phyloP scores from a whole-genome alignment of 1,140 invertebrate species.

The Drosophila pruinosa region DNA sequence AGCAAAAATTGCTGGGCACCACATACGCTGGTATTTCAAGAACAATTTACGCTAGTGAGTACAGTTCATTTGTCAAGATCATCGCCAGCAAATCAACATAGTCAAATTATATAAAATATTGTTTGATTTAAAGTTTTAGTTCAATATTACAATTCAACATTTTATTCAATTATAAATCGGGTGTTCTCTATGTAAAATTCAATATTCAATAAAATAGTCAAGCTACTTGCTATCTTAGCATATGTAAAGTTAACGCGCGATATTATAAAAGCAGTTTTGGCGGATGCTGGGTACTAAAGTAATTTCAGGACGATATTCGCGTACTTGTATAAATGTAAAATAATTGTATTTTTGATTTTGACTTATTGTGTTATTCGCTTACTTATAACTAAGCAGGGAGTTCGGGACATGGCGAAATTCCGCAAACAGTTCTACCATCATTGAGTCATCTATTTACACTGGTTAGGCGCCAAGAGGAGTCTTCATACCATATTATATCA shows the following conservation, averaged over 20 bases:
- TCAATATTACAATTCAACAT: slow-evolving; percentile 52
- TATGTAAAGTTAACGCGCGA: neutral
- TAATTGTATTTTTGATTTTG: slow-evolving; percentile 14
- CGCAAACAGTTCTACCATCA: slow-evolving; percentile 38
- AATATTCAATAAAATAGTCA: slow-evolving; percentile 29
- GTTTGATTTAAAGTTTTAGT: neutral
- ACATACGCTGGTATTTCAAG: slow-evolving; percentile 46
- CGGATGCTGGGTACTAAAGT: slow-evolving; percentile 4
- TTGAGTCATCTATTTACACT: slow-evolving; percentile 55
- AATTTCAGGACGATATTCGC: neutral
- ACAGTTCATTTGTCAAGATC: slow-evolving; percentile 51
- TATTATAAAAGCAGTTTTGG: slow-evolving; percentile 29
- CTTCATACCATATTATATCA: neutral
- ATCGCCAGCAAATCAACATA: slow-evolving; percentile 32
- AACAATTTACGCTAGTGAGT: slow-evolving; percentile 63
- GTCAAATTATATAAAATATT: neutral
- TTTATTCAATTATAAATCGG: slow-evolving; percentile 65
- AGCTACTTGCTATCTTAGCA: slow-evolving; percentile 21
- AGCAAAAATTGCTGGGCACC: slow-evolving; percentile 43
- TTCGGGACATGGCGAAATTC: slow-evolving; percentile 10
- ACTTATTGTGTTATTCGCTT: neutral
- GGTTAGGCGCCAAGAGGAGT: neutral
- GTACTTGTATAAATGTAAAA: neutral
- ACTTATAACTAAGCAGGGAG: slow-evolving; percentile 19
- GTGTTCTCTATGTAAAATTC: slow-evolving; percentile 42